Conservation (phyloP, 1,140 invertebrate genomes). For the Chymomyza costata region DNA sequence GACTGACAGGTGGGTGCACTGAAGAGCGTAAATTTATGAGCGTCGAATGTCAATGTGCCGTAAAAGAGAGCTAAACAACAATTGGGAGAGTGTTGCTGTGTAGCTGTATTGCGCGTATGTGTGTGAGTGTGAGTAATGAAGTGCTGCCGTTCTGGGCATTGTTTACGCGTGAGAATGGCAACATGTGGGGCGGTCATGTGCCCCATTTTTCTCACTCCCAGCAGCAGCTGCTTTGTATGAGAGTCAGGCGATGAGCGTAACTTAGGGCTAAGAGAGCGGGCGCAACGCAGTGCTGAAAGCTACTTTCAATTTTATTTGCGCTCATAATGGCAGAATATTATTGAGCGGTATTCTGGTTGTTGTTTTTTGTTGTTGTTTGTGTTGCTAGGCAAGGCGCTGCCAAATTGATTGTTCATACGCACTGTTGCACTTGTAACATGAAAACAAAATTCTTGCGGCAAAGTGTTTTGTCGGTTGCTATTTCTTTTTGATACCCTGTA, state of each 20-base stretch:
- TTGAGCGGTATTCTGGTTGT: constrained; percentile 10
- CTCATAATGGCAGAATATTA: constrained; percentile 54
- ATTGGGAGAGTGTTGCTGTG: background rate
- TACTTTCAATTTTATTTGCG: constrained; percentile 68
- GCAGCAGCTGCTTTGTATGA: background rate
- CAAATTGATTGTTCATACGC: constrained; percentile 59
- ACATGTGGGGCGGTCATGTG: constrained; percentile 1
- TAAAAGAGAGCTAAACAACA: background rate
- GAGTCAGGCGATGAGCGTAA: background rate
- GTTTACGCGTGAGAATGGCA: constrained; percentile 4
- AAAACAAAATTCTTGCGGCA: background rate
- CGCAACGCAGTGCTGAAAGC: constrained; percentile 24
- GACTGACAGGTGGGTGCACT: constrained; percentile 54
- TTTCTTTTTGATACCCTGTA: too few relatives aligned
- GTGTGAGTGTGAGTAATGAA: background rate
- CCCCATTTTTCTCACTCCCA: too few relatives aligned
- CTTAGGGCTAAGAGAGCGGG: background rate
- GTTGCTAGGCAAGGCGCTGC: background rate
- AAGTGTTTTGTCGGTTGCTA: too few relatives aligned
- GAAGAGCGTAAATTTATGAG: too few relatives aligned
- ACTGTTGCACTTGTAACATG: constrained; percentile 40
- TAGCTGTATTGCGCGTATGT: background rate
- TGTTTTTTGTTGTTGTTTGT: background rate
- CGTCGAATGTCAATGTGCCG: background rate
- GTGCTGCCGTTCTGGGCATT: background rate